A percentile compares a stretch with the other conserved stretches of the same genome.
Evolutionary conservation across 1,140 invertebrate genomes (phyloP).

Genomic region (Brachionus rubens): DNA sequence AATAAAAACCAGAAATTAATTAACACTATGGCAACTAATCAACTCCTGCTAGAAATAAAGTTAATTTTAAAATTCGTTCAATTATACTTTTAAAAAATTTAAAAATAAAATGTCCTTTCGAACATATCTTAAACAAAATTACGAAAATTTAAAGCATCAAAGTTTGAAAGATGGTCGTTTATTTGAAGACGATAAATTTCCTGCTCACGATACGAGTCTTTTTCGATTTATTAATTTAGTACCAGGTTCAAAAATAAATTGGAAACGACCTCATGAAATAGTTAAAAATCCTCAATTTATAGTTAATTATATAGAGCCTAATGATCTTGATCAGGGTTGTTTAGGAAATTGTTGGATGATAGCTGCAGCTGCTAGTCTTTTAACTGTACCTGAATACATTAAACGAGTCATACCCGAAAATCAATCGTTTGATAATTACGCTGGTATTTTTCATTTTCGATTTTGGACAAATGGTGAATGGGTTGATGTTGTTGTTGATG

Average conservation of each 20-base stretch:
- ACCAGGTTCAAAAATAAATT: conserved; percentile 60
- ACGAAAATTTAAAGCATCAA: conserved; percentile 49
- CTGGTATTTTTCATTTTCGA: conserved; percentile 65
- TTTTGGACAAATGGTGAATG: conserved; percentile 76
- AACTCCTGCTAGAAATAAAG: no score
- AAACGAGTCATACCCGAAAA: conserved; percentile 69
- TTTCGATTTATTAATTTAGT: conserved; percentile 59
- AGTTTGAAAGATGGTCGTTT: conserved; percentile 63
- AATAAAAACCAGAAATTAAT: no score
- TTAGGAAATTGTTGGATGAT: conserved; percentile 68
- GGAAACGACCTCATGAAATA: conserved; percentile 61
- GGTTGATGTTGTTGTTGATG: conserved; percentile 74
- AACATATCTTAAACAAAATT: conserved; percentile 47
- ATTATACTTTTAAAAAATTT: no score
- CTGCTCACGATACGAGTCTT: conserved; percentile 63
- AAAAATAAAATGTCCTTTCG: no score
- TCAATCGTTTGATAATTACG: conserved; percentile 65
- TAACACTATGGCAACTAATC: no score
- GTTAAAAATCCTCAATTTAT: conserved; percentile 50
- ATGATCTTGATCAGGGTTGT: conserved; percentile 68
- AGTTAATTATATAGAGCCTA: conserved; percentile 51
- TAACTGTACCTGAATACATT: conserved; percentile 67
- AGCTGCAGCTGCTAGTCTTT: conserved; percentile 68
- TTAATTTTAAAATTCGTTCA: no score
- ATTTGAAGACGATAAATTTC: conserved; percentile 72